Conservation (phyloP, 2,797 vertebrate species). For the Sebastes cheni region DNA sequence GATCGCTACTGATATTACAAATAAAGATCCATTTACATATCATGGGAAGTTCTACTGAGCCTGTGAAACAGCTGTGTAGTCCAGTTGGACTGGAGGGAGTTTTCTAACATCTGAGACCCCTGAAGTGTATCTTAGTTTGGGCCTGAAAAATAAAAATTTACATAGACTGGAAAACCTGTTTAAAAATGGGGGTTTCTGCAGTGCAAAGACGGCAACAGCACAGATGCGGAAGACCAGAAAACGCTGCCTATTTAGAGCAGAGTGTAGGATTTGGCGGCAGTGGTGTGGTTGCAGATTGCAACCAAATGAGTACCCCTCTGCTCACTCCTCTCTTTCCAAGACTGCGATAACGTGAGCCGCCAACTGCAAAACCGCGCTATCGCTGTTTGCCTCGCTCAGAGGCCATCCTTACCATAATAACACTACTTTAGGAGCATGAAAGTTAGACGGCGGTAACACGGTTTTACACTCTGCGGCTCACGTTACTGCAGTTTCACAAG, state of each 20-base stretch:
- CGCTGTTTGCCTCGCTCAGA: too few relatives aligned
- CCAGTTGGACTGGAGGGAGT: background rate
- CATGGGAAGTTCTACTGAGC: background rate
- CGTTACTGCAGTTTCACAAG: too few relatives aligned
- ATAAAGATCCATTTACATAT: background rate
- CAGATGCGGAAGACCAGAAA: background rate
- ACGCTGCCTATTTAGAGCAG: background rate
- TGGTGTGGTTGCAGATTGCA: too few relatives aligned
- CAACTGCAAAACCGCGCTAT: too few relatives aligned
- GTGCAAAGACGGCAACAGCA: too few relatives aligned
- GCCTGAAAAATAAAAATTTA: background rate
- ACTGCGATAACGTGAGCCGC: too few relatives aligned
- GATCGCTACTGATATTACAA: background rate
- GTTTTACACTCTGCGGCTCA: too few relatives aligned
- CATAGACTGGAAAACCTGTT: background rate
- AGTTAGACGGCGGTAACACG: fast-evolving
- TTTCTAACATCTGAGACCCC: background rate
- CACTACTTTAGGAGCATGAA: too few relatives aligned
- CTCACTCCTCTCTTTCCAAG: too few relatives aligned
- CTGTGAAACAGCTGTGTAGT: background rate
- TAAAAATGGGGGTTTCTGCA: background rate
- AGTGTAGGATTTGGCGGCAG: background rate
- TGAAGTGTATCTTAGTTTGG: background rate
- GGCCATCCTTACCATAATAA: too few relatives aligned
- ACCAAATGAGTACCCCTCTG: too few relatives aligned